These are phyloP conservation scores for Tiphia femorata DNA, from an alignment of 2,888 invertebrate genomes.

Conservation along the genomic window DNA sequence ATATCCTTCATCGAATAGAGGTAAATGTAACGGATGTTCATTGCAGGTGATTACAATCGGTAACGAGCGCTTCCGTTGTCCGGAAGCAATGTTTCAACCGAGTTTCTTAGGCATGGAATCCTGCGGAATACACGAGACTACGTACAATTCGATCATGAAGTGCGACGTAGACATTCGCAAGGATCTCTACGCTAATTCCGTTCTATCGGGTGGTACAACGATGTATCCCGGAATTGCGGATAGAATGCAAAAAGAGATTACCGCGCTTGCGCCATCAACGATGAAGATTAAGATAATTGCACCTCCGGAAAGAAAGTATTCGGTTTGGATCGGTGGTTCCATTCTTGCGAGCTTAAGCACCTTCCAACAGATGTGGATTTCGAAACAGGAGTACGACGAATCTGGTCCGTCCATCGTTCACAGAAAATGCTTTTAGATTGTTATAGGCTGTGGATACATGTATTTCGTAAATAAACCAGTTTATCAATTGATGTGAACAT, in stretches of 20 bases:
- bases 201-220: constrained; percentile 72
- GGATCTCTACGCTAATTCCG: constrained; percentile 72
- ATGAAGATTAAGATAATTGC: constrained; percentile 72
- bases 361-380: constrained; percentile 72
- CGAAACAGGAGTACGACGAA: constrained; percentile 71
- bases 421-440: constrained; percentile 69
- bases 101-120: constrained; percentile 72
- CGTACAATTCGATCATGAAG: constrained; percentile 75
- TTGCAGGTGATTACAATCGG: constrained; percentile 69
- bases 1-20: too few relatives aligned
- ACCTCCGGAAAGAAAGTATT: constrained; percentile 71
- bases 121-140: constrained; percentile 73
- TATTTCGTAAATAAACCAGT: too few relatives aligned
- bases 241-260: constrained; percentile 71
- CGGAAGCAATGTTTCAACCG: constrained; percentile 72
- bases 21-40: neutral
- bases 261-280: constrained; percentile 70
- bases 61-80: constrained; percentile 71
- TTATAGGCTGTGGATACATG: too few relatives aligned
- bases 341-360: constrained; percentile 70
- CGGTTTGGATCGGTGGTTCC: constrained; percentile 71
- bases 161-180: constrained; percentile 74
- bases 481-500: too few relatives aligned
- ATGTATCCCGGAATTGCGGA: constrained; percentile 73
- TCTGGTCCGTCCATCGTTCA: constrained; percentile 71